These are phyloP conservation scores for Penaeus monodon DNA, from an alignment of 2,888 invertebrate genomes.

Conservation along the genomic window DNA sequence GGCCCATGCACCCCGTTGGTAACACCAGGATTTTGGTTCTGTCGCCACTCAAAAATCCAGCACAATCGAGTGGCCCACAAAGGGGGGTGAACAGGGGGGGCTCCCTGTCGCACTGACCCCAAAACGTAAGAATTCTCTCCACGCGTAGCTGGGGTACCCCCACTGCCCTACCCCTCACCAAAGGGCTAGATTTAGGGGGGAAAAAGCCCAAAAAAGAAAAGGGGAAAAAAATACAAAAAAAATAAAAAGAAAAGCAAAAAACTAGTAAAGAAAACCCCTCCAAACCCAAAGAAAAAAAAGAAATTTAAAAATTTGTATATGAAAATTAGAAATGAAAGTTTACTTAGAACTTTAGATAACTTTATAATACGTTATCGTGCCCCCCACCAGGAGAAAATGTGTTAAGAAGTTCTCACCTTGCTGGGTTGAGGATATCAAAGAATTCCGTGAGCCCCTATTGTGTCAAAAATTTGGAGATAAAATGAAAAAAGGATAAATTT, in stretches of 20 bases:
- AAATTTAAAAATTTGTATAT: not conserved
- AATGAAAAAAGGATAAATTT: not conserved
- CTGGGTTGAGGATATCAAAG: conserved; percentile 90
- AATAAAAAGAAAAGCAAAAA: not conserved
- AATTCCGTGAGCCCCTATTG: conserved; percentile 93
- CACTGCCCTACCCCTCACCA: conserved; percentile 90
- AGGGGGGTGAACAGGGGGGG: conserved; percentile 86
- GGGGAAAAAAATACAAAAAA: not conserved
- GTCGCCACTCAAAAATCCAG: conserved; percentile 96
- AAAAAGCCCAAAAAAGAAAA: conserved; percentile 44
- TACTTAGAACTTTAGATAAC: not conserved
- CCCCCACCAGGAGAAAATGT: conserved; percentile 90
- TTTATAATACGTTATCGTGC: too few relatives aligned
- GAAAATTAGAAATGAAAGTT: conserved; percentile 10
- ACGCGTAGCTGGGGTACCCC: conserved; percentile 91
- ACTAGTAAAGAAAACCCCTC: not conserved
- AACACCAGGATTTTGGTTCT: conserved; percentile 73
- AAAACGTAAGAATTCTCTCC: conserved; percentile 87
- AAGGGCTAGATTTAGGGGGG: conserved; percentile 78
- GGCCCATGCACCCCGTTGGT: conserved; percentile 94
- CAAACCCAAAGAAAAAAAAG: not conserved
- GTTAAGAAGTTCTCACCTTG: conserved; percentile 84
- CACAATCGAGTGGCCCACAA: conserved; percentile 93
- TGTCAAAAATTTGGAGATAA: not conserved
- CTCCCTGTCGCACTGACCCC: conserved; percentile 78